Evolutionary conservation across 2,113 vertebrate genomes (phyloP).

Genomic region (Dipodomys ordii): DNA sequence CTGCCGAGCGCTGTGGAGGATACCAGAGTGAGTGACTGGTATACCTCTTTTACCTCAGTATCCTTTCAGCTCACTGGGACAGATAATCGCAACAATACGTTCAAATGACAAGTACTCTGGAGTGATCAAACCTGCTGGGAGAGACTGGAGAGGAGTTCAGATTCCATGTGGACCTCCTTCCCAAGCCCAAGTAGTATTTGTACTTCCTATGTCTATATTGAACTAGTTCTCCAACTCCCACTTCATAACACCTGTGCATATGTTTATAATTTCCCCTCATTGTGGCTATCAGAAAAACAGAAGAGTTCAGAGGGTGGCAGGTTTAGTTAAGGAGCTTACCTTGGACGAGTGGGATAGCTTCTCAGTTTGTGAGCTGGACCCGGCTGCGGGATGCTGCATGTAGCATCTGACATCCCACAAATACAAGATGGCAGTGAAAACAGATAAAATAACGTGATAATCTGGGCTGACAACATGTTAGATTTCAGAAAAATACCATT

Average conservation of each 20-base stretch:
- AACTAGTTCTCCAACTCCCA: neutral
- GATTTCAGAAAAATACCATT: slow-evolving; percentile 30
- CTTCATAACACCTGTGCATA: neutral
- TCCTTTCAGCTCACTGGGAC: neutral
- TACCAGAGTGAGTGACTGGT: neutral
- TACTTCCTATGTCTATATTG: neutral
- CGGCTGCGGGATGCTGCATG: neutral
- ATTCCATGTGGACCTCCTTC: neutral
- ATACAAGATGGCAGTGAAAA: neutral
- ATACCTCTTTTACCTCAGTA: neutral
- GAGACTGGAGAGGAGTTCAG: neutral
- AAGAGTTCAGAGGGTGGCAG: neutral
- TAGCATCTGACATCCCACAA: neutral
- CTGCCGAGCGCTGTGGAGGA: neutral
- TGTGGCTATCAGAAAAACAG: neutral
- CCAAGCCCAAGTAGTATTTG: neutral
- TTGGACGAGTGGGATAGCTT: neutral
- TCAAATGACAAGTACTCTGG: neutral
- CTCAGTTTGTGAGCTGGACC: neutral
- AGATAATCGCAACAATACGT: neutral
- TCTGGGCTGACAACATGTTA: neutral
- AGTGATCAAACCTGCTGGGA: neutral
- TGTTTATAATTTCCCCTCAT: neutral
- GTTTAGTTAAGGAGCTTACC: neutral
- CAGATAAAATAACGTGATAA: neutral